phyloP scores from a whole-genome alignment of 1,140 invertebrate species.

The Pogonognathellus flavescens region DNA sequence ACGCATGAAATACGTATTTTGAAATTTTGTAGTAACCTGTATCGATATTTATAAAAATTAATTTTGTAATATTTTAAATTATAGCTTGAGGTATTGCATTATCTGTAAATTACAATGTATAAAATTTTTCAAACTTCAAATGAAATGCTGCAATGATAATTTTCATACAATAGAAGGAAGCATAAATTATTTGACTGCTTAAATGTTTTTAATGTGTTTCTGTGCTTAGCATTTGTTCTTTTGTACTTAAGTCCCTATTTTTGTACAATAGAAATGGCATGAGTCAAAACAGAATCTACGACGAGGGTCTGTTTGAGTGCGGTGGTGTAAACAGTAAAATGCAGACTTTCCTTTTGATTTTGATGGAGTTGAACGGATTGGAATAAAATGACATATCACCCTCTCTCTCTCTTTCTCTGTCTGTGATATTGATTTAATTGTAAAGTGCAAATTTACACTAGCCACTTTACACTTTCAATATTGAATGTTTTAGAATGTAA shows the following conservation, averaged over 20 bases:
- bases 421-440: constrained; percentile 41
- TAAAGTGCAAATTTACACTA: constrained; percentile 47
- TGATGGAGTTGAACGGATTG: constrained; percentile 23
- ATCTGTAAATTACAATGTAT: too few species aligned
- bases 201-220: neutral
- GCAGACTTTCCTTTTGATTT: constrained; percentile 38
- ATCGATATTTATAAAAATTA: too few species aligned
- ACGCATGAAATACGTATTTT: too few species aligned
- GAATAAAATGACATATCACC: constrained; percentile 19
- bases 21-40: too few species aligned
- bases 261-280: too few species aligned
- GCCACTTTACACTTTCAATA: constrained; percentile 47
- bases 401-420: neutral
- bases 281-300: neutral
- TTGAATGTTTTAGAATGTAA: constrained; percentile 31
- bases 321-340: constrained; percentile 41
- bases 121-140: too few species aligned
- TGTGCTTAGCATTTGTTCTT: neutral
- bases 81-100: too few species aligned
- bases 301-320: neutral
- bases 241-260: too few species aligned
- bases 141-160: too few species aligned
- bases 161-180: too few species aligned
- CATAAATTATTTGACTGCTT: too few species aligned
- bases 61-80: too few species aligned